phyloP scores from a whole-genome alignment of 2,113 vertebrate genomes.

The Nyctereutes procyonoides region DNA sequence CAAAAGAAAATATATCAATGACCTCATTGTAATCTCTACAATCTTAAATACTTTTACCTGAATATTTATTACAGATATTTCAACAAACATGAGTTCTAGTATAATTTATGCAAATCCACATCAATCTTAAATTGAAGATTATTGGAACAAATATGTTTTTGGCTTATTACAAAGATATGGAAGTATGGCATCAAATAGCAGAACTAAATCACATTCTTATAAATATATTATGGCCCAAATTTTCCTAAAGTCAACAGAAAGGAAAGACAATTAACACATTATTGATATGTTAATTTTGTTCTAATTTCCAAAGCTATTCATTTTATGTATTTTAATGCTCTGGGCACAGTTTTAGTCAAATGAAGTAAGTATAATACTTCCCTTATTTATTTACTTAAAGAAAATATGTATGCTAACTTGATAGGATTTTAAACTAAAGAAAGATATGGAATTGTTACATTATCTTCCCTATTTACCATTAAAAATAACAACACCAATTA shows the following conservation, averaged over 20 bases:
- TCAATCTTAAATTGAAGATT: slow-evolving; percentile 31
- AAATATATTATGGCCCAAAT: slow-evolving; percentile 37
- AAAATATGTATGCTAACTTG: neutral
- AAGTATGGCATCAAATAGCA: slow-evolving; percentile 46
- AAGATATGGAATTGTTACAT: neutral
- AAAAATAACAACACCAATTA: neutral
- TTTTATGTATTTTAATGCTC: slow-evolving; percentile 24
- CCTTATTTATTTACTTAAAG: neutral
- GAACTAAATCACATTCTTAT: slow-evolving; percentile 21
- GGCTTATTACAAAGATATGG: neutral
- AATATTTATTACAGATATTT: slow-evolving; percentile 28
- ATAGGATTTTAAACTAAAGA: neutral
- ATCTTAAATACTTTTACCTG: neutral
- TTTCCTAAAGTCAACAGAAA: slow-evolving; percentile 35
- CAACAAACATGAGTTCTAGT: neutral
- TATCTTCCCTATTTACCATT: neutral
- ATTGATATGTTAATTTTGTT: slow-evolving; percentile 29
- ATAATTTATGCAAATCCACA: slow-evolving; percentile 34
- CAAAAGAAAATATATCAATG: slow-evolving; percentile 15
- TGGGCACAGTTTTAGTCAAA: neutral
- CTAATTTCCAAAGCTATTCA: slow-evolving; percentile 47
- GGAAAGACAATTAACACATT: slow-evolving; percentile 42
- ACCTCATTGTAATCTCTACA: neutral
- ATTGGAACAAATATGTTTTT: neutral
- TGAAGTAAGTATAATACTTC: neutral